phyloP scores from a whole-genome alignment of 2,797 vertebrate genomes.

The Arnoldichthys spilopterus region DNA sequence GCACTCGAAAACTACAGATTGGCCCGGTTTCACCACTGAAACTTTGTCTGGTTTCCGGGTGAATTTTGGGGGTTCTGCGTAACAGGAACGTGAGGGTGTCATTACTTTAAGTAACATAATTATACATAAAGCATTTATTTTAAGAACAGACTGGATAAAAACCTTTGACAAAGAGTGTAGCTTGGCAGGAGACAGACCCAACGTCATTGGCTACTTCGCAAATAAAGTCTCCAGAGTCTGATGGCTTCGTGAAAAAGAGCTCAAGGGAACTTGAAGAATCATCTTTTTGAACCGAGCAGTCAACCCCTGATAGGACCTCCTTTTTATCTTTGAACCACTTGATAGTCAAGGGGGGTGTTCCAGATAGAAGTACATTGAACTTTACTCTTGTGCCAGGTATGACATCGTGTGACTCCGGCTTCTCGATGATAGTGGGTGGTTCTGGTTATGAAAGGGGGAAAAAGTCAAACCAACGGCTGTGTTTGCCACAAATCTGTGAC shows the following conservation, averaged over 20 bases:
- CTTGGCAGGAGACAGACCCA: conserved; percentile 87
- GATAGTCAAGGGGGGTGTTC: conserved; percentile 88
- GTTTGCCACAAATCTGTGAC: not conserved
- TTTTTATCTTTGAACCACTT: conserved; percentile 97
- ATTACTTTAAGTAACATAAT: conserved; percentile 5
- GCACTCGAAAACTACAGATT: conserved; percentile 89
- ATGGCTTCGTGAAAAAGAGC: conserved; percentile 88
- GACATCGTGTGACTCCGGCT: conserved; percentile 89
- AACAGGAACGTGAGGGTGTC: conserved; percentile 40
- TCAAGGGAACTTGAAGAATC: conserved; percentile 89
- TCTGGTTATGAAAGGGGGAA: conserved; percentile 77
- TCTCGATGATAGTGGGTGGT: conserved; percentile 91
- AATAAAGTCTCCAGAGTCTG: conserved; percentile 90
- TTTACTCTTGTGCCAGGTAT: conserved; percentile 91
- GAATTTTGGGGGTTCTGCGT: conserved; percentile 92
- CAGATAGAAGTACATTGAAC: conserved; percentile 87
- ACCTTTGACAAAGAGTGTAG: conserved; percentile 97
- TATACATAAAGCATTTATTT: conserved; percentile 2
- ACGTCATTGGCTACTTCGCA: conserved; percentile 96
- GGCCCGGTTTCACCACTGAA: conserved; percentile 87
- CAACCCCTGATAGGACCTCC: conserved; percentile 85
- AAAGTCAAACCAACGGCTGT: not conserved
- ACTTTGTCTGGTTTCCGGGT: conserved; percentile 87
- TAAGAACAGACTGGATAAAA: conserved; percentile 50
- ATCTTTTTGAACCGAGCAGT: conserved; percentile 89